Evolutionary conservation across 2,888 invertebrate species (phyloP), one percentile per base, ranked within the genome.

Genomic region (Tipula unca): DNA sequence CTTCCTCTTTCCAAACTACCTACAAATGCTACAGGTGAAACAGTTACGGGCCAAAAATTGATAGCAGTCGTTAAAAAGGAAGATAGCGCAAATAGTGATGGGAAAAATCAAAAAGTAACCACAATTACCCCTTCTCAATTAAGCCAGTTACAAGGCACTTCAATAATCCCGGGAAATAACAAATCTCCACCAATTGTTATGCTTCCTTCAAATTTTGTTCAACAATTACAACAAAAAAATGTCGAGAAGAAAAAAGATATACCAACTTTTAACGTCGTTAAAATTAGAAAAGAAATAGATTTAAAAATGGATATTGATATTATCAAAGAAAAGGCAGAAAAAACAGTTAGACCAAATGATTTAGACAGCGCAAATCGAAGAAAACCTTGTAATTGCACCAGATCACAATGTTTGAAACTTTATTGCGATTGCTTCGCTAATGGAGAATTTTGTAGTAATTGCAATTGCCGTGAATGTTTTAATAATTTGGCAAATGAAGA

Each of bases 381-480:
- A 84, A 99, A 99, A 90, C 98, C 99, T 10, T 99, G 99, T 91
- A 99, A 99, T 91, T 99, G 99, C 91, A 99, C 98, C 36, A 99
- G 99, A 91, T 99, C 99, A 1, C 98, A 98, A 90, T 99, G 99
- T 89, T 93, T 99, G 87, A 99, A 99, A 91, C 91, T 99, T 91
- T 99, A 99, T 90, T 99, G 99, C 92, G 99, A 99, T 90, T 99
- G 99, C 90, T 99, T 99, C 92, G 99, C 99, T 3, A 99, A 99
- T 92, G 99, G 99, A 3, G 99, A 99, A 92, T 99, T 99, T 91
- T 99, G 99, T 92, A 96, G 97, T 90, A 95, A 94, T 90, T 99
- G 99, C 92, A 99, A 99, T 90, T 99, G 99, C 91, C 96, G 95
- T 90, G 98, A 98, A 91, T 99, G 99, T 90, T 97, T 94, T 88